A percentile compares a stretch with the other conserved stretches of the same genome.
Evolutionary conservation across 2,888 invertebrate genomes (phyloP).

Genomic region (Sarcophaga variegata): DNA sequence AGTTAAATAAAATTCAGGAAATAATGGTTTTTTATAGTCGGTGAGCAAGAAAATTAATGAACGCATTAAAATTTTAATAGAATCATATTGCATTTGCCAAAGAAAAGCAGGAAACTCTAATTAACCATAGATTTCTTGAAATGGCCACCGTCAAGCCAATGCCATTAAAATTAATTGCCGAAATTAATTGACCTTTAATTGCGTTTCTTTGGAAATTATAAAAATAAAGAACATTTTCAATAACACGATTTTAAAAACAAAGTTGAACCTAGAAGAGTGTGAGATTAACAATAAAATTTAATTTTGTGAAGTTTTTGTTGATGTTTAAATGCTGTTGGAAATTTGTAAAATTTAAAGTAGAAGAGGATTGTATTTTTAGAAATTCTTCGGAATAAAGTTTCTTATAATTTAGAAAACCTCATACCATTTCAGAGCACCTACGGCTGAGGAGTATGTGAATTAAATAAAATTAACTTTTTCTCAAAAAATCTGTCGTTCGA

Average conservation of each 20-base stretch:
- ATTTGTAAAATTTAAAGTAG: too few species aligned
- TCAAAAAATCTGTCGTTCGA: too few species aligned
- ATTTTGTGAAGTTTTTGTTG: too few species aligned
- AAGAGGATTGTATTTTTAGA: too few species aligned
- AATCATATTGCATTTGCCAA: constrained; percentile 18
- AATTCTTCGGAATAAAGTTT: too few species aligned
- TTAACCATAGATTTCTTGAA: constrained; percentile 8
- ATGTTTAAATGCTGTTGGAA: too few species aligned
- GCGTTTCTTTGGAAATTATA: neutral
- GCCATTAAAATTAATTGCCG: constrained; percentile 10
- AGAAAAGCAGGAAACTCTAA: constrained; percentile 5
- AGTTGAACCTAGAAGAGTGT: neutral
- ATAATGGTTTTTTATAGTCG: constrained; percentile 38
- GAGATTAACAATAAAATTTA: neutral
- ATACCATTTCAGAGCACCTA: too few species aligned
- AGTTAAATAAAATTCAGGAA: constrained; percentile 57
- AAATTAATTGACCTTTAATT: constrained; percentile 19
- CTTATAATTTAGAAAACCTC: too few species aligned
- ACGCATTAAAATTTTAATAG: constrained; percentile 30
- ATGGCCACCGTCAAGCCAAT: neutral
- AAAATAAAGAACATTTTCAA: neutral
- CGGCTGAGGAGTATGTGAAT: too few species aligned
- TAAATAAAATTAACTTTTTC: too few species aligned
- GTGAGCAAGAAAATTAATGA: constrained; percentile 33
- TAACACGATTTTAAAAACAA: neutral